Percentiles rank a stretch among this genome's conserved stretches.
phyloP scores from a whole-genome alignment of 2,113 vertebrate species.

The Anser cygnoides region DNA sequence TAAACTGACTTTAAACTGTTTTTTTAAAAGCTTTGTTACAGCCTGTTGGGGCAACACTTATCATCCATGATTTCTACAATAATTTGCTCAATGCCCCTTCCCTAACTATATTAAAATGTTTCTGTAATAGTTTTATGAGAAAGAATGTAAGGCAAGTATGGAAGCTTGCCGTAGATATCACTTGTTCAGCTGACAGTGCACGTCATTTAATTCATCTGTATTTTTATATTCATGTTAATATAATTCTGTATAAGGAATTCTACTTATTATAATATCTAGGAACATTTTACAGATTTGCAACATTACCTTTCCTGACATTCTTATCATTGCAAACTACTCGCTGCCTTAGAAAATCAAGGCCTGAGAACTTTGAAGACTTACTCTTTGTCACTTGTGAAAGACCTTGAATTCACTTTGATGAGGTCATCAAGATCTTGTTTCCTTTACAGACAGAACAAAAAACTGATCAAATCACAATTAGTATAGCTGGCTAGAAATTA shows the following conservation, averaged over 20 bases:
- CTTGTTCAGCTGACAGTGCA: background rate
- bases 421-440: background rate
- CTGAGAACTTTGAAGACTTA: constrained; percentile 36
- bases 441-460: constrained; percentile 49
- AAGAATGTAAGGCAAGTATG: background rate
- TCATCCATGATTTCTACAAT: background rate
- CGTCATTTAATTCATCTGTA: background rate
- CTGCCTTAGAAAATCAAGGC: background rate
- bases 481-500: background rate
- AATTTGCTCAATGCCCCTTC: background rate
- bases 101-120: background rate
- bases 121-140: background rate
- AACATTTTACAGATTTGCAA: background rate
- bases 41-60: background rate
- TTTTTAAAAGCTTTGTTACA: background rate
- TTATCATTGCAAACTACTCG: background rate
- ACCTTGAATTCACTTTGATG: constrained; percentile 20
- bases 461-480: background rate
- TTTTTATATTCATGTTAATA: background rate
- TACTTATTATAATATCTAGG: background rate
- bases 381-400: background rate
- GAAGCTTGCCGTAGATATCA: background rate
- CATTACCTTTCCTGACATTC: background rate
- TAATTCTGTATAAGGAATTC: background rate
- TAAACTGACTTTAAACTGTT: background rate